Conservation (phyloP, 2,113 vertebrate genomes). For the Carettochelys insculpta region DNA sequence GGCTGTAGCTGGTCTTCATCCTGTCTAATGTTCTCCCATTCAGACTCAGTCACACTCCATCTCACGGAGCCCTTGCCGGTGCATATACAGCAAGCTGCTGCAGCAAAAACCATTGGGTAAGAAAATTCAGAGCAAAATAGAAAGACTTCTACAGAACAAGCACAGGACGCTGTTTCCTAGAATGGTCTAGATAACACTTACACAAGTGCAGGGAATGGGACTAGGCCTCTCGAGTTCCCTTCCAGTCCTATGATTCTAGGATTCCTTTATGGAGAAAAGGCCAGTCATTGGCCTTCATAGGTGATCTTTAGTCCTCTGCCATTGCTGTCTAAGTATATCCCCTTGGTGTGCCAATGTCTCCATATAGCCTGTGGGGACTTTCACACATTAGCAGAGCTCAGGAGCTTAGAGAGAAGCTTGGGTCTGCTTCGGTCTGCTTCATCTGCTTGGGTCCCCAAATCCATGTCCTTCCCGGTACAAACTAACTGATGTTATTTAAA, state of each 20-base stretch:
- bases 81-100: slow-evolving; percentile 85
- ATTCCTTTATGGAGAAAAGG: not conserved
- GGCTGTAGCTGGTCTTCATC: not conserved
- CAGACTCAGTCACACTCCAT: slow-evolving; percentile 16
- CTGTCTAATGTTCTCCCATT: not conserved
- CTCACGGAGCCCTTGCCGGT: slow-evolving; percentile 58
- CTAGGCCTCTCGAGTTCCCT: no score
- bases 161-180: not conserved
- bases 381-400: not conserved
- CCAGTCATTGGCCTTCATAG: not conserved
- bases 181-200: no score
- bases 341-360: fast-evolving
- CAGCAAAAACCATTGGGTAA: slow-evolving; percentile 81
- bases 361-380: not conserved
- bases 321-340: no score
- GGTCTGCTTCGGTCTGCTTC: no score
- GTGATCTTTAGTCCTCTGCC: not conserved
- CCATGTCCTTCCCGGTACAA: not conserved
- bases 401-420: not conserved
- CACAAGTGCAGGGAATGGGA: no score
- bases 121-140: not conserved
- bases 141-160: not conserved
- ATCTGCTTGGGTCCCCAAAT: not conserved
- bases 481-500: no score
- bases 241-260: no score